Evolutionary conservation across 2,113 vertebrate species (phyloP).

Genomic region (Pseudorasbora parva): DNA sequence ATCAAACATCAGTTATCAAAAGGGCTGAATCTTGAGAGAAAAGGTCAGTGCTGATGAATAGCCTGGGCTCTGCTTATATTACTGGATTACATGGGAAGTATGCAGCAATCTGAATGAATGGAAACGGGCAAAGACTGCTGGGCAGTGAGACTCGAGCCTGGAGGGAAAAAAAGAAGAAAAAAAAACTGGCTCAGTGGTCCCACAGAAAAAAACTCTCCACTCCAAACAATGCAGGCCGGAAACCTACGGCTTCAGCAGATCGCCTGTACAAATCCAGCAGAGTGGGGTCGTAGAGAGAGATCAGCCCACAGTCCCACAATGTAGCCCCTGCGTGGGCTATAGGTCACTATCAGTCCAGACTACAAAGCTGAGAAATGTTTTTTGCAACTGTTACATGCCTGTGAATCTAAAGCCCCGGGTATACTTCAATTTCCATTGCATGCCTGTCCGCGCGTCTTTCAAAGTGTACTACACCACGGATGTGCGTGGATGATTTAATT

Average conservation of each 20-base stretch:
- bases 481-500: too few species aligned
- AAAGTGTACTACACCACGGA: too few species aligned
- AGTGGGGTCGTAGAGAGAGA: constrained; percentile 27
- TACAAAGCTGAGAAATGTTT: constrained; percentile 5
- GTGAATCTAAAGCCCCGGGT: too few species aligned
- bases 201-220: constrained; percentile 51
- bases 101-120: constrained; percentile 14
- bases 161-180: background rate
- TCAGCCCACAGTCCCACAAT: constrained; percentile 22
- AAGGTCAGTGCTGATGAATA: constrained; percentile 40
- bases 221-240: constrained; percentile 34
- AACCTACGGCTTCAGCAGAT: constrained; percentile 24
- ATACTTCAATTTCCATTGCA: too few species aligned
- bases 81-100: constrained; percentile 26
- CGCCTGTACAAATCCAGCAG: constrained; percentile 32
- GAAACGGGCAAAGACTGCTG: constrained; percentile 14
- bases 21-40: constrained; percentile 23
- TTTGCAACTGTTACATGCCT: background rate
- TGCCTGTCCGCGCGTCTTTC: too few species aligned
- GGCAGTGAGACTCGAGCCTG: background rate
- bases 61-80: constrained; percentile 17
- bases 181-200: constrained; percentile 23
- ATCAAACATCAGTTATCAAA: constrained; percentile 36
- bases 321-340: constrained; percentile 27
- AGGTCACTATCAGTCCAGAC: constrained; percentile 32